Evolutionary conservation across 2,888 invertebrate species (phyloP).

Genomic region (Drosophila cyrtoloma): DNA sequence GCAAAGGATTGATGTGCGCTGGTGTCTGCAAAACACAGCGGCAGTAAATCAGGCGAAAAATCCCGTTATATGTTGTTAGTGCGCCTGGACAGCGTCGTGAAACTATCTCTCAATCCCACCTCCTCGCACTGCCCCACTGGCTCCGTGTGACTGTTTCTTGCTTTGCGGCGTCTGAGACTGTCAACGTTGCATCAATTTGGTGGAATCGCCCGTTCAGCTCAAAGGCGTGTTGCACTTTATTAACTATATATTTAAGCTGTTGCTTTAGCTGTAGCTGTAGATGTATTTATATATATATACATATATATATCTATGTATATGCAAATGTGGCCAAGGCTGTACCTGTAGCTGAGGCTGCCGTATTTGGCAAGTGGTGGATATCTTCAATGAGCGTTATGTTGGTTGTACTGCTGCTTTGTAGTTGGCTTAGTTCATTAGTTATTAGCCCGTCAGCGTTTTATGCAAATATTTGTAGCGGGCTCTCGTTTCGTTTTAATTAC

Average conservation of each 20-base stretch:
- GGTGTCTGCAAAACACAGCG: constrained; percentile 42
- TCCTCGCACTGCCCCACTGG: neutral
- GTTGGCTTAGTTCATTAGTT: constrained; percentile 58
- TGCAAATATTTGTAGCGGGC: constrained; percentile 60
- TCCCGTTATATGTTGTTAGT: constrained; percentile 45
- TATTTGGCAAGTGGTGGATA: neutral
- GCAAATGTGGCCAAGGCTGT: neutral
- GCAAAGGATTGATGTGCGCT: constrained; percentile 51
- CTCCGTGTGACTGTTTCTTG: neutral
- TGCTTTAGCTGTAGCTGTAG: constrained; percentile 3
- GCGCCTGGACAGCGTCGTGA: neutral
- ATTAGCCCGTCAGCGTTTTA: constrained; percentile 43
- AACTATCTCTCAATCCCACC: neutral
- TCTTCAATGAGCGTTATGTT: constrained; percentile 7
- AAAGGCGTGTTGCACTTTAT: constrained; percentile 36
- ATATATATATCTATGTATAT: neutral
- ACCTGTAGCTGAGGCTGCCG: neutral
- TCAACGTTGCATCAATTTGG: constrained; percentile 48
- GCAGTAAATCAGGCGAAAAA: constrained; percentile 59
- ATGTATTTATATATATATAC: no score
- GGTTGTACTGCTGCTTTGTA: constrained; percentile 9
- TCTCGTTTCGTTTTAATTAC: constrained; percentile 68
- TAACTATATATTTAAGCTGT: constrained; percentile 19
- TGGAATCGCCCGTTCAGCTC: constrained; percentile 4
- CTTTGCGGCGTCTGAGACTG: constrained; percentile 4